Base-by-base conservation (phyloP, 2,113 vertebrate genomes). In the Willisornis vidua region DNA sequence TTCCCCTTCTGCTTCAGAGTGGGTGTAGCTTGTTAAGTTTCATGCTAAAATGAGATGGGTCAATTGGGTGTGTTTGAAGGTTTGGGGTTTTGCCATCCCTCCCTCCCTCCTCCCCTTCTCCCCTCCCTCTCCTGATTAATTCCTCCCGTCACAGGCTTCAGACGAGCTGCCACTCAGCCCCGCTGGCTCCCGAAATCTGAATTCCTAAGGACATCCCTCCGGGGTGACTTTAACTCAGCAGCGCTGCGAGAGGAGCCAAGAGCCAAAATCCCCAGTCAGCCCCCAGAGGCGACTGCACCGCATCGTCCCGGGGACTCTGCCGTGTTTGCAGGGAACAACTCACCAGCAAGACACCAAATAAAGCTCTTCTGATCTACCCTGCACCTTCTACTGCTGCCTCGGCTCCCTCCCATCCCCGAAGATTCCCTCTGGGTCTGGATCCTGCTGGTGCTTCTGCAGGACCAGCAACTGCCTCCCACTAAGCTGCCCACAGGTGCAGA, bases 1-100 rank as follows among this genome's bases (percentile, higher is more conserved):
- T 95, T 95, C 76, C 55, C 63, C 96, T 90, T 46, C 97, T 72
- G 96, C 96, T 94, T 59, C 94, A 52, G 71, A 97, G 98, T 97
- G 97, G 98, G 98, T 97, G 98, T 95, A 96, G 96, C 98, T 97
- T 3, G 86, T n/a, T 43, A 97, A 97, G 97, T 96, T 97, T 96
- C 97, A 87, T 63, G 95, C 96, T 68, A 77, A 65, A 91, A 97
- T 66, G 97, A 97, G 96, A 98, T 90, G 96, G 98, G 97, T 97
- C 97, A 81, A 87, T 74, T 72, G 98, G 98, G 98, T 96, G 98
- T 97, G 98, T 93, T 93, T 89, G 85, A 93, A 96, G 85, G 89
- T 93, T 94, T 95, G 94, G 57, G 77, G 43, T 43, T 95, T 92
- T 94, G 87, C 93, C 97, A 76, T 93, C 78, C 39, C 37, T 94